Conservation (phyloP, 2,113 vertebrate genomes). For the Syngnathus typhle region DNA sequence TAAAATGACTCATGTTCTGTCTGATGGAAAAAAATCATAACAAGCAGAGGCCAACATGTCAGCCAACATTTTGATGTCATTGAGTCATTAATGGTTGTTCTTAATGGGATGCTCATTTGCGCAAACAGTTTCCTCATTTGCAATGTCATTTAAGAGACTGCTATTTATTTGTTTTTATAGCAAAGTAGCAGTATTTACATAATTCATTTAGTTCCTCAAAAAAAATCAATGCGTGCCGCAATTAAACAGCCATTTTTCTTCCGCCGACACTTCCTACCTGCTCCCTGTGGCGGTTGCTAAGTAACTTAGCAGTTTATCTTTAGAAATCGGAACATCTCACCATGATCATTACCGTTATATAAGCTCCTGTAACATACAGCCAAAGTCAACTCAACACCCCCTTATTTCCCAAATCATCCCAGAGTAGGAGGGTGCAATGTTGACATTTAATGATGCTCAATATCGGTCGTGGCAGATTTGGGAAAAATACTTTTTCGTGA, state of each 20-base stretch:
- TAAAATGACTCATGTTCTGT: background rate
- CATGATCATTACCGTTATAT: conserved; percentile 44
- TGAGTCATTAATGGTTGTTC: background rate
- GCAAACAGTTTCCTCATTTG: background rate
- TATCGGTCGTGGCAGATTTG: background rate
- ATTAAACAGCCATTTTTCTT: background rate
- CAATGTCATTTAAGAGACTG: background rate
- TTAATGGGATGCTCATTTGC: background rate
- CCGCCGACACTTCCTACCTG: conserved; percentile 30
- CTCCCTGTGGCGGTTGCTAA: conserved; percentile 53
- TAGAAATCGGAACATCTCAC: conserved; percentile 61
- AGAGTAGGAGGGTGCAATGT: conserved; percentile 28
- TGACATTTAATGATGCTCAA: conserved; percentile 20
- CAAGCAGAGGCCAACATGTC: background rate
- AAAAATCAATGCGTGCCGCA: background rate
- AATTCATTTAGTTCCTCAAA: too few relatives aligned
- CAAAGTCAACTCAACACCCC: conserved; percentile 43
- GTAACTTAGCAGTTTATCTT: conserved; percentile 62
- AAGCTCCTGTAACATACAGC: conserved; percentile 41
- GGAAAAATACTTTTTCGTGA: background rate
- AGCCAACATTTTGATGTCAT: background rate
- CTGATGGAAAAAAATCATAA: background rate
- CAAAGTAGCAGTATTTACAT: background rate
- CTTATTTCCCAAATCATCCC: conserved; percentile 45
- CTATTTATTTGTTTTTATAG: background rate